A percentile compares a stretch with the other conserved stretches of the same genome.
phyloP scores from a whole-genome alignment of 2,113 vertebrate species.

The Pheucticus melanocephalus region DNA sequence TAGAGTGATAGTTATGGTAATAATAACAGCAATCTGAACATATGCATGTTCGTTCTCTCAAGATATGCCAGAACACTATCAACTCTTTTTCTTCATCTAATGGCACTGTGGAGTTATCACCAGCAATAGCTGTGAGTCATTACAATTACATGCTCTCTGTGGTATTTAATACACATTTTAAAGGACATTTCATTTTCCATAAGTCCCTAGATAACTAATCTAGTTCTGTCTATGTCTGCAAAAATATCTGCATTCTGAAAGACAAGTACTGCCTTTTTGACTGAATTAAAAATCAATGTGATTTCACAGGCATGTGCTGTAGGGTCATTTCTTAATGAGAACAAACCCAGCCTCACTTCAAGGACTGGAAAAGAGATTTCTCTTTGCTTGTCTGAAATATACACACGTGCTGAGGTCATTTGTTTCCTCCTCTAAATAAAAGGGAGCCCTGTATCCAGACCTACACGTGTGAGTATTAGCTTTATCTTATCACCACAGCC shows the following conservation, averaged over 20 bases:
- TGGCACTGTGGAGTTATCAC: background rate
- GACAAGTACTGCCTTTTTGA: background rate
- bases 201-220: background rate
- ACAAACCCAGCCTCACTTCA: background rate
- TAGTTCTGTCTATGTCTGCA: background rate
- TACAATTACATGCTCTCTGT: background rate
- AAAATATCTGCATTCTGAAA: background rate
- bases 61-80: background rate
- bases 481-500: constrained; percentile 24
- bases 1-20: background rate
- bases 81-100: background rate
- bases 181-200: background rate
- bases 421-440: constrained; percentile 14
- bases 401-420: background rate
- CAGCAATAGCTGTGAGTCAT: background rate
- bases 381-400: background rate
- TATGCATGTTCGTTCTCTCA: background rate
- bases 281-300: background rate
- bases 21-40: background rate
- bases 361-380: background rate
- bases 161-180: background rate
- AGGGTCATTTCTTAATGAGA: background rate
- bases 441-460: background rate
- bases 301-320: background rate
- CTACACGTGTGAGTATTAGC: background rate